Base-by-base conservation (phyloP, 64 coral and sea anemone genomes). In the Trachythela sp. region DNA sequence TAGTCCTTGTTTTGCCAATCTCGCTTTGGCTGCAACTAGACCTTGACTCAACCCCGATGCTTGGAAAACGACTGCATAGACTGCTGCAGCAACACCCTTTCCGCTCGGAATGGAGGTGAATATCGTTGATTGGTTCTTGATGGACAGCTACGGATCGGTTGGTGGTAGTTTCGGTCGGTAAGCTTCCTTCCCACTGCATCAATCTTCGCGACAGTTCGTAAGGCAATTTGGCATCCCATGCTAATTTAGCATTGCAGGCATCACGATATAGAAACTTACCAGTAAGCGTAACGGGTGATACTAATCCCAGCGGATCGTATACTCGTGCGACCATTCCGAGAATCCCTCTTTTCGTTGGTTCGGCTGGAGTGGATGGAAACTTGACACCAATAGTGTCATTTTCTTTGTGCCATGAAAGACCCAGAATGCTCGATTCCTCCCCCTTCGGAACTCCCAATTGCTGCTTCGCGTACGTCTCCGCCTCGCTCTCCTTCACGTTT, bases 41-140 rank as follows among this genome's bases (percentile, higher is more conserved):
- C 76, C 48, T 60, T 90, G 75, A 42, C 83, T 90, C 20, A 83
- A 27, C 14, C 48, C 72, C 0, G 54, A 45, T 14, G 83, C 75
- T 84, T 90, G 88, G 18, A 90, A 31, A 4, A 88, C 58, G 50
- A 88, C 86, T 70, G 86, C 58, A 43, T 88, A 88, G 75, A 80
- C 75, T 38, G 75, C 75, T 35, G 75, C 75, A 80, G 75, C 75
- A 36, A 80, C 32, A 1, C 75, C 75, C 20, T 80, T 80, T 18
- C 75, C 75, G 34, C 71, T 77, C 2, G 71, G 88, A 38, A 70
- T 83, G 88, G 26, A 89, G 80, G 34, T 88, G 54, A 10, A 88
- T 88, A 24, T 58, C 54, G 18, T 70, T 58, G 36, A 88, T 88
- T 29, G 18, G 14, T 32, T 88, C 86, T 7, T 43, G 54, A 43